Base-by-base conservation (phyloP, 1,140 invertebrate species). In the Cardiocondyla obscurior region DNA sequence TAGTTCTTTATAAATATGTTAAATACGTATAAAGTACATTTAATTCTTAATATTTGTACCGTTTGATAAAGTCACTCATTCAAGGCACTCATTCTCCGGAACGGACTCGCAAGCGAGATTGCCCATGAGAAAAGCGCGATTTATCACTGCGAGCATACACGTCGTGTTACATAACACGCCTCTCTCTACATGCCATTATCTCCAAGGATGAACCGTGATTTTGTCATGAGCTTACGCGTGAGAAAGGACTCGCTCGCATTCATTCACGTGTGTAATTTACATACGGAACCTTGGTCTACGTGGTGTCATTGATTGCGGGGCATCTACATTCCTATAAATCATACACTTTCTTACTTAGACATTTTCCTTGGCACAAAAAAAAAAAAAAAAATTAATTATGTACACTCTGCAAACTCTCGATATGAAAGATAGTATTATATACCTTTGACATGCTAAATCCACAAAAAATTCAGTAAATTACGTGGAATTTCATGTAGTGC, bases 171-270 rank as follows among this genome's bases (percentile, higher is more conserved):
- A 65, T 77, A 77, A 77, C n/a, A n/a, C 22, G 30, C 60, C 22
- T 53, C 30, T 62, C 30, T 58, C 53, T 10, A 16, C 33, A 16
- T 46, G 33, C 33, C n/a, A 67, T 65, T 67, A 77, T 67, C 46
- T 67, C 22, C 44, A 67, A 77, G 60, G 60, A 77, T 67, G 12
- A 67, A 77, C 44, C 67, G 42, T n/a, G 33, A 77, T 77, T 65
- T 65, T 22, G 12, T 33, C 28, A 33, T 3, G 33, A 42, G 22
- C 22, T 36, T 49, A 65, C 10, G 22, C 60, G 74, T 77, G 60
- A 77, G 60, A 77, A 77, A 77, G 33, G 16, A 67, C 19, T 76
- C 19, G 57, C 10, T 60, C n/a, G n/a, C 49, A 19, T 67, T 77
- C 60, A 67, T 53, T 77, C 74, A 77, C 12, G 16, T 46, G 46